These are phyloP conservation scores for Leucosticte australis DNA, from an alignment of 2,113 vertebrate genomes.

Conservation along the genomic window DNA sequence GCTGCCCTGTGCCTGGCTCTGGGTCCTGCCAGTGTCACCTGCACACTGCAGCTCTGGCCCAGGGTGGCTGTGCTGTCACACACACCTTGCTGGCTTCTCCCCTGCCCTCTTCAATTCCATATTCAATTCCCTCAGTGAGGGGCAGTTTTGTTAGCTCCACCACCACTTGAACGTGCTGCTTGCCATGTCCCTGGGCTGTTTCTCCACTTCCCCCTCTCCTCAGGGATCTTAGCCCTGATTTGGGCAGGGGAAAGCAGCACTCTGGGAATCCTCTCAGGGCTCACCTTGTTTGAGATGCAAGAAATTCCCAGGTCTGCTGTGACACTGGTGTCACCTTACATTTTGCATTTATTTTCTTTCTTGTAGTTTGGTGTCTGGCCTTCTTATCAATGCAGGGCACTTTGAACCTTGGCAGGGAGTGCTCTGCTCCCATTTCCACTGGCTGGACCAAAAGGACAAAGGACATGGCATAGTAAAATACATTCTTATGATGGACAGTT, in stretches of 20 bases:
- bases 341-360: neutral
- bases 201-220: neutral
- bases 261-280: neutral
- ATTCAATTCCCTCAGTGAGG: accelerated
- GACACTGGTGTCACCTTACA: neutral
- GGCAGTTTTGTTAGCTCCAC: neutral
- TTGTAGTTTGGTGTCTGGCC: neutral
- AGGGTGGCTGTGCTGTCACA: neutral
- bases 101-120: neutral
- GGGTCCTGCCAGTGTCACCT: neutral
- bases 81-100: neutral
- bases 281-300: neutral
- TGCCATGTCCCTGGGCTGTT: neutral
- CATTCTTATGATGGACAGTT: neutral
- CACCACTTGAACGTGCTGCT: accelerated
- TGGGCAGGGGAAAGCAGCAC: accelerated
- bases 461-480: neutral
- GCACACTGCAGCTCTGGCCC: neutral
- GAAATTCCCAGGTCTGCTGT: neutral
- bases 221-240: neutral
- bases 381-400: neutral
- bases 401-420: neutral
- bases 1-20: neutral
- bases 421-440: neutral
- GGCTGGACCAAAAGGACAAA: neutral